Conservation (phyloP, 2,888 invertebrate genomes). For the Diachrysia chrysitis region DNA sequence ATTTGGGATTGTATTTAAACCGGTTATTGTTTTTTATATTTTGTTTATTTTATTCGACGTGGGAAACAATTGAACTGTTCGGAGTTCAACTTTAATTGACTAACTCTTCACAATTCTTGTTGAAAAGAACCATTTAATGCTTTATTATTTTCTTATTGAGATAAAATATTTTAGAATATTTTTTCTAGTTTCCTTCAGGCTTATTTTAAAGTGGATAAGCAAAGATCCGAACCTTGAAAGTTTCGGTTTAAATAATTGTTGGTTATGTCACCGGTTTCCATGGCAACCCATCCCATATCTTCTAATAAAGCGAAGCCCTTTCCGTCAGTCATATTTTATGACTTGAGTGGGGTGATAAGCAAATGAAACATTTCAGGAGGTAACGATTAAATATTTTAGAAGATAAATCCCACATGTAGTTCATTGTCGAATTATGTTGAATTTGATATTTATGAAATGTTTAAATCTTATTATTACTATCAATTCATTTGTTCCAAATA, state of each 20-base stretch:
- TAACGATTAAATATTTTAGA: constrained; percentile 4
- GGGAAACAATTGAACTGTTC: not conserved
- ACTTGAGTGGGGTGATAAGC: constrained; percentile 5
- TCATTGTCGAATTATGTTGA: not conserved
- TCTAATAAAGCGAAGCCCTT: not conserved
- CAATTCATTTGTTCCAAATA: too few relatives aligned
- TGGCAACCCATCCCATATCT: constrained; percentile 6
- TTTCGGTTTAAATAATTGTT: not conserved
- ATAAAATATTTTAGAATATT: too few relatives aligned
- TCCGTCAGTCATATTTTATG: constrained; percentile 7
- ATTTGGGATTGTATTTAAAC: constrained; percentile 50
- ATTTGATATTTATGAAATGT: not conserved
- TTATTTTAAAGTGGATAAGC: too few relatives aligned
- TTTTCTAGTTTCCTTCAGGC: too few relatives aligned
- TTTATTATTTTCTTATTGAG: too few relatives aligned
- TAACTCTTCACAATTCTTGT: too few relatives aligned
- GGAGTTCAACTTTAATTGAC: too few relatives aligned
- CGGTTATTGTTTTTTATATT: constrained; percentile 16
- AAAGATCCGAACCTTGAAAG: not conserved
- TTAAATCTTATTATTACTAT: too few relatives aligned
- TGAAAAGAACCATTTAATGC: too few relatives aligned
- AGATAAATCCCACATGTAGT: not conserved
- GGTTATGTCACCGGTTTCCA: not conserved
- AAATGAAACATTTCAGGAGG: not conserved
- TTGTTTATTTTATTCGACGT: constrained; percentile 9